A percentile compares a stretch with the other conserved stretches of the same genome.
These are phyloP conservation scores for Catalaphyllia jardinei DNA, from an alignment of 64 coral and sea anemone genomes.

Conservation along the genomic window DNA sequence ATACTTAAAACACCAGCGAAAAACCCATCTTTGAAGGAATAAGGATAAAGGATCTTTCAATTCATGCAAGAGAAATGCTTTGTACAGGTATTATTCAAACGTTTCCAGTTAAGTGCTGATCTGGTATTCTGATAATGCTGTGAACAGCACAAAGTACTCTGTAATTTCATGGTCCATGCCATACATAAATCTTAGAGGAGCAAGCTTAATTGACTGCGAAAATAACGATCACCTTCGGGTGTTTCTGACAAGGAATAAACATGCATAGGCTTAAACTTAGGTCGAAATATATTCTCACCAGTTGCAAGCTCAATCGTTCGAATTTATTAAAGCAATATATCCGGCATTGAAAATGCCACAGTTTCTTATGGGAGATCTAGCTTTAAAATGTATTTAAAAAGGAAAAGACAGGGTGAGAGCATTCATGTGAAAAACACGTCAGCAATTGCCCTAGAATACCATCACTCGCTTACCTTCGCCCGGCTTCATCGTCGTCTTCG, in stretches of 20 bases:
- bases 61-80: background rate
- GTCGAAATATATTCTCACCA: too few species aligned
- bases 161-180: background rate
- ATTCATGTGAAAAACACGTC: conserved; percentile 13
- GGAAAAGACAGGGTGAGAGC: background rate
- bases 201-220: too few species aligned
- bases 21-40: background rate
- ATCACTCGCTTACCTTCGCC: conserved; percentile 23
- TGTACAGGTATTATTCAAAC: background rate
- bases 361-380: background rate
- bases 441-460: conserved; percentile 16
- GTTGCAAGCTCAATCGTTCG: too few species aligned
- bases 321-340: background rate
- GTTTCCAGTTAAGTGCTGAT: background rate
- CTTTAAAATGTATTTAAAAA: background rate
- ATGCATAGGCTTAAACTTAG: too few species aligned
- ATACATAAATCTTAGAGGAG: background rate
- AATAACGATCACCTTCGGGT: too few species aligned
- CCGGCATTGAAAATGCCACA: background rate
- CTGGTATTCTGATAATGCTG: background rate
- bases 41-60: background rate
- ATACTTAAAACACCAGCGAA: background rate
- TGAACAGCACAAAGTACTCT: background rate
- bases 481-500: conserved; percentile 28
- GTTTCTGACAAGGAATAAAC: too few species aligned